These are phyloP conservation scores for Laterallus jamaicensis DNA, from an alignment of 2,113 vertebrate species.

Conservation along the genomic window DNA sequence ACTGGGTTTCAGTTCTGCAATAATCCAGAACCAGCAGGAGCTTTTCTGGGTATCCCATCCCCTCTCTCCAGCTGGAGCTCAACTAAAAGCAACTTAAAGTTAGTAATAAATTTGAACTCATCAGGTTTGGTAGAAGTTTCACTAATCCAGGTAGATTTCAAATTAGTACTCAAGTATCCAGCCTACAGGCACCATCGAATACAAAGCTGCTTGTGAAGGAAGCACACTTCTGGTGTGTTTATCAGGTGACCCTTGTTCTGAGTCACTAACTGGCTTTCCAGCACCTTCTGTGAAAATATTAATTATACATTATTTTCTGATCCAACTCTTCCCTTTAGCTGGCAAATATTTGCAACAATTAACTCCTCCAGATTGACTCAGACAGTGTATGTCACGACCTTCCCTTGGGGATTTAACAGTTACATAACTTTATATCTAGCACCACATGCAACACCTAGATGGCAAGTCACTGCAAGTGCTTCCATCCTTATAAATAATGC, in stretches of 20 bases:
- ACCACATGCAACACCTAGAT: background rate
- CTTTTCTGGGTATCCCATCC: background rate
- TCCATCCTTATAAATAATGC: conserved; percentile 24
- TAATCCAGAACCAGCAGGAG: background rate
- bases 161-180: background rate
- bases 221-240: rapidly evolving
- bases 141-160: background rate
- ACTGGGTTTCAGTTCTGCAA: background rate
- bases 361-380: background rate
- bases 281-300: background rate
- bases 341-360: background rate
- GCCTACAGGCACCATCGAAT: no score
- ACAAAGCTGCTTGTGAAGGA: background rate
- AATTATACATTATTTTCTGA: background rate
- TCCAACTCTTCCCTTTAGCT: background rate
- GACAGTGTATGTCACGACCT: background rate
- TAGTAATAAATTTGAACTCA: background rate
- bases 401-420: background rate
- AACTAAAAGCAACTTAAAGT: background rate
- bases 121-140: background rate
- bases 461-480: background rate
- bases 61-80: rapidly evolving
- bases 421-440: background rate
- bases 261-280: background rate
- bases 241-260: background rate